These are phyloP conservation scores for Axea sp. DNA, from an alignment of 2,888 invertebrate genomes.

Conservation along the genomic window DNA sequence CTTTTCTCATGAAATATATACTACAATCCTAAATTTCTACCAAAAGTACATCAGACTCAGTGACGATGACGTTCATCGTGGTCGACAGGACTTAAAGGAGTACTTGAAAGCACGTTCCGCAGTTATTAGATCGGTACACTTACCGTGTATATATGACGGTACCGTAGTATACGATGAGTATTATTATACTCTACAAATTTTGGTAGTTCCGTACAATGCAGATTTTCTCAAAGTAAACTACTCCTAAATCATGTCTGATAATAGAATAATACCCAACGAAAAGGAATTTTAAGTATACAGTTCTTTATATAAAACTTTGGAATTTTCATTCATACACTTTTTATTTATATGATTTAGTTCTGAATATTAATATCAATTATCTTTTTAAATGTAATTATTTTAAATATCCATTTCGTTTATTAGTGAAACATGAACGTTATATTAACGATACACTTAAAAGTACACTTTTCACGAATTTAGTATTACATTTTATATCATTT, in stretches of 20 bases:
- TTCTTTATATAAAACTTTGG: too few species aligned
- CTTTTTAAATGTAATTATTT: too few species aligned
- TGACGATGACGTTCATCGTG: slow-evolving; percentile 23
- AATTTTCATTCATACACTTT: too few species aligned
- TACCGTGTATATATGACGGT: slow-evolving; percentile 1
- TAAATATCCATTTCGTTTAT: too few species aligned
- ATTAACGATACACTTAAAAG: too few species aligned
- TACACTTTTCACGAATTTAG: too few species aligned
- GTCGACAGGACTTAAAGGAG: slow-evolving; percentile 34
- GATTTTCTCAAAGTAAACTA: too few species aligned
- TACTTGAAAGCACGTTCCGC: slow-evolving; percentile 38
- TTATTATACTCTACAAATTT: slow-evolving; percentile 23
- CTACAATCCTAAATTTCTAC: slow-evolving; percentile 9
- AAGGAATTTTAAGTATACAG: neutral
- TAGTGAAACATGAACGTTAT: too few species aligned
- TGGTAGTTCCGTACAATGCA: neutral
- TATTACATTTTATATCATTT: too few species aligned
- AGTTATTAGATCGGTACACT: slow-evolving; percentile 37
- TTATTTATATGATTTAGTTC: too few species aligned
- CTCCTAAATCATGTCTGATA: too few species aligned
- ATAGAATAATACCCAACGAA: neutral
- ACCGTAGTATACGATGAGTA: neutral
- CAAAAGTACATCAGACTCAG: slow-evolving; percentile 16
- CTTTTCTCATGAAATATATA: neutral
- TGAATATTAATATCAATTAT: too few species aligned